Conservation (phyloP, 2,797 vertebrate species). For the Sebastes vulpes region DNA sequence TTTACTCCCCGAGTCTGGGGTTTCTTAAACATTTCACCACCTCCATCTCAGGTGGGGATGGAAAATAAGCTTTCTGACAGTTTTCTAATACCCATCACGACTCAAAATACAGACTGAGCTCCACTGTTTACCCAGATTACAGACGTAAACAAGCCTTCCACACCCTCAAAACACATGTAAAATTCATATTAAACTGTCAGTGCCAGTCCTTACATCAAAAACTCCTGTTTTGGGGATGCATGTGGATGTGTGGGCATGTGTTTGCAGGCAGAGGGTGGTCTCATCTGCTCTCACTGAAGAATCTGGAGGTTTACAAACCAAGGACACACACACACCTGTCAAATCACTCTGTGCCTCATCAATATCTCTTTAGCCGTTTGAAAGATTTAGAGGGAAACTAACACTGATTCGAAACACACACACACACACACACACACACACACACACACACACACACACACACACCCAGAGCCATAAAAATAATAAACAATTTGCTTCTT, state of each 20-base stretch:
- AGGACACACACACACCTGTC: slow-evolving; percentile 1
- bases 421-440: not conserved
- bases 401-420: not conserved
- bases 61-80: slow-evolving; percentile 11
- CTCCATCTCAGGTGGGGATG: slow-evolving; percentile 6
- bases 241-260: not conserved
- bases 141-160: slow-evolving; percentile 24
- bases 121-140: slow-evolving; percentile 9
- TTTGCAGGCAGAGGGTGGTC: not conserved
- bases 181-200: slow-evolving; percentile 23
- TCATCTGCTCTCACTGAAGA: not conserved
- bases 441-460: no score
- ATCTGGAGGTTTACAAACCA: not conserved
- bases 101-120: not conserved
- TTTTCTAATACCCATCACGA: slow-evolving; percentile 10
- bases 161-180: slow-evolving; percentile 26
- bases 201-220: not conserved
- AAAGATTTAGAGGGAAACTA: not conserved
- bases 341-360: slow-evolving; percentile 9
- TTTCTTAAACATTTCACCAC: slow-evolving; percentile 22
- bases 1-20: slow-evolving; percentile 1
- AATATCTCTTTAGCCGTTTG: not conserved
- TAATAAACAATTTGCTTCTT: not conserved
- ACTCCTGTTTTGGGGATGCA: not conserved
- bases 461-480: not conserved